Evolutionary conservation across 2,113 vertebrate genomes (phyloP), one percentile per base, ranked within the genome.

Genomic region (Garra rufa): DNA sequence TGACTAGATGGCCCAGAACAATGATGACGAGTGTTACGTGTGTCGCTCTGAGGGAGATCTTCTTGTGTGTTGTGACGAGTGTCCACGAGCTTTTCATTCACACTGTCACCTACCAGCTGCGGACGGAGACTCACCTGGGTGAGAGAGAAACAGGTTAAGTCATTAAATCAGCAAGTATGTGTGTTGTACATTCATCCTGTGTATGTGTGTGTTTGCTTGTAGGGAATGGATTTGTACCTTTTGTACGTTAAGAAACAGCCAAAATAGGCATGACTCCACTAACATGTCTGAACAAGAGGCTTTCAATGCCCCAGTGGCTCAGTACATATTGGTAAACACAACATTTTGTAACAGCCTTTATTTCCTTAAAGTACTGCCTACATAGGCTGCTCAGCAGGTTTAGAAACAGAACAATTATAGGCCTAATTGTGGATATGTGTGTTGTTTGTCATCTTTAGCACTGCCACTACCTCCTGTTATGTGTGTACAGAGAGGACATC

Each of bases 271-370:
- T 7, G 79, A 65, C n/a, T 2, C 2, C 5, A 50, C 50, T 3
- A 6, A 84, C 28, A 52, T 81, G 85, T 61, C 85, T 7, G 71
- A 74, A 9, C n/a, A 87, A 19, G 10, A 0, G 4, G 87, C 69
- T n/a, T 44, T 91, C 84, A 79, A 80, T 0, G 21, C 7, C 0
- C 24, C 17, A 9, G 87, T 92, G 44, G 88, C 88, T 1, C 21
- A 41, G 26, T 67, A 87, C 82, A 65, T 85, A 73, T 52, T 91
- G 92, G 94, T 95, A 81, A 91, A 17, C 9, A 24, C n/a, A n/a
- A 34, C 34, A 34, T 34, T 34, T 34, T 34, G 34, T 34, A 34
- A 34, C 34, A 34, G 34, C 34, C 46, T 17, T 48, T 9, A 48
- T 13, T 48, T 9, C 46, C 11, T 48, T 11, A 48, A 13, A 48